A percentile compares a stretch with the other conserved stretches of the same genome.
Conservation (phyloP, 2,797 vertebrate genomes). For the Xenops minutus region DNA sequence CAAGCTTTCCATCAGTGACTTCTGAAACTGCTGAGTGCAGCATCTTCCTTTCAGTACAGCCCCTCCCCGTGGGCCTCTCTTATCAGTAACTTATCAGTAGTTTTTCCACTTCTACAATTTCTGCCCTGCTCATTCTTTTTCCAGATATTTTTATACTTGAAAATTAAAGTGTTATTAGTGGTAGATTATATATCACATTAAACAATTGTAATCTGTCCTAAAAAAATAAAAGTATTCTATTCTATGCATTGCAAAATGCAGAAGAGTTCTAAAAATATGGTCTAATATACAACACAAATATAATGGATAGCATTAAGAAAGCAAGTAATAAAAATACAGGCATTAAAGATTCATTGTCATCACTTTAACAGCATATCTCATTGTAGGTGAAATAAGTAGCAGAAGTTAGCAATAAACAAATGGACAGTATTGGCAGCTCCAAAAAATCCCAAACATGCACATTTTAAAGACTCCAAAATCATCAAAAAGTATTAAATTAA, state of each 20-base stretch:
- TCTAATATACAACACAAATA: neutral
- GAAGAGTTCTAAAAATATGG: neutral
- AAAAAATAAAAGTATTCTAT: neutral
- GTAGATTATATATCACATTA: neutral
- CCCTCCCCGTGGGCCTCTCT: neutral
- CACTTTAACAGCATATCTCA: neutral
- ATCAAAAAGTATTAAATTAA: neutral
- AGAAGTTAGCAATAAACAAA: neutral
- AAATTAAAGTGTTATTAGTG: neutral
- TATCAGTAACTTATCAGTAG: neutral
- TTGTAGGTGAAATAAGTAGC: neutral
- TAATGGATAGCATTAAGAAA: neutral
- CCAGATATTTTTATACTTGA: neutral
- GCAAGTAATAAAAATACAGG: neutral
- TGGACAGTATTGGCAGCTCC: neutral
- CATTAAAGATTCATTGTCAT: neutral
- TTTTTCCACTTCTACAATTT: neutral
- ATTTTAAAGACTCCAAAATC: neutral
- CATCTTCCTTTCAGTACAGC: neutral
- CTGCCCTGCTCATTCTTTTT: neutral
- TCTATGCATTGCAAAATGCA: neutral
- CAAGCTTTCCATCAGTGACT: neutral
- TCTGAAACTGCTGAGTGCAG: neutral
- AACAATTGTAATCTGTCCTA: neutral
- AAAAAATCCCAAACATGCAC: neutral